phyloP scores from a whole-genome alignment of 2,113 vertebrate species.

The Antennarius striatus region DNA sequence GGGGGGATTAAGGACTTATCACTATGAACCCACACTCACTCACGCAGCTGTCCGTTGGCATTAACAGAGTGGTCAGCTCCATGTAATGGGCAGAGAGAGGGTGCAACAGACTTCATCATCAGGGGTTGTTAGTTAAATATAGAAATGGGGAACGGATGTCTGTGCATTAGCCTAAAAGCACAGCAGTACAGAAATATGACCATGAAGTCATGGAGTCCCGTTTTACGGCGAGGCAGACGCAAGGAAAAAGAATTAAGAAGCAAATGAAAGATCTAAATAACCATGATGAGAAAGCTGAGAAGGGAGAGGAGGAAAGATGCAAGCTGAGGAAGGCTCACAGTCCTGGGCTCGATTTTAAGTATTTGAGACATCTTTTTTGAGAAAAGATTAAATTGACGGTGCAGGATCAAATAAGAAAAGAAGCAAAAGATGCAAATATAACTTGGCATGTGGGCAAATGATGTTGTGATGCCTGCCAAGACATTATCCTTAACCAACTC shows the following conservation, averaged over 20 bases:
- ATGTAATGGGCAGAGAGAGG: slow-evolving; percentile 12
- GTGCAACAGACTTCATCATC: slow-evolving; percentile 63
- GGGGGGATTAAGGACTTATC: neutral
- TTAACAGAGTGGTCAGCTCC: slow-evolving; percentile 24
- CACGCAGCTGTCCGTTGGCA: neutral
- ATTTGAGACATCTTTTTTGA: neutral
- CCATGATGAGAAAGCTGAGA: neutral
- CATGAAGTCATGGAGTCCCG: slow-evolving; percentile 21
- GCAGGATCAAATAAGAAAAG: neutral
- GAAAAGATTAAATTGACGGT: neutral
- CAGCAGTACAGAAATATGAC: slow-evolving; percentile 21
- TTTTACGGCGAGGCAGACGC: neutral
- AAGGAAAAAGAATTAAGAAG: neutral
- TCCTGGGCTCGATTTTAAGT: neutral
- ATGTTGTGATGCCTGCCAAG: neutral
- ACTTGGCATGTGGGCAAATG: neutral
- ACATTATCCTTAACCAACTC: neutral
- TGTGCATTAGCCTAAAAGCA: slow-evolving; percentile 73
- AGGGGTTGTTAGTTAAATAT: slow-evolving; percentile 63
- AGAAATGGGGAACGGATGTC: slow-evolving; percentile 74
- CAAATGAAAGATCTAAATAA: slow-evolving; percentile 8
- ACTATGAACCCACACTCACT: neutral
- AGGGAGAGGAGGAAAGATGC: neutral
- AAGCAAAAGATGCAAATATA: neutral
- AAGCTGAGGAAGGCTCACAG: neutral